Evolutionary conservation across 1,140 invertebrate genomes (phyloP).

Genomic region (Drosophila truncata): DNA sequence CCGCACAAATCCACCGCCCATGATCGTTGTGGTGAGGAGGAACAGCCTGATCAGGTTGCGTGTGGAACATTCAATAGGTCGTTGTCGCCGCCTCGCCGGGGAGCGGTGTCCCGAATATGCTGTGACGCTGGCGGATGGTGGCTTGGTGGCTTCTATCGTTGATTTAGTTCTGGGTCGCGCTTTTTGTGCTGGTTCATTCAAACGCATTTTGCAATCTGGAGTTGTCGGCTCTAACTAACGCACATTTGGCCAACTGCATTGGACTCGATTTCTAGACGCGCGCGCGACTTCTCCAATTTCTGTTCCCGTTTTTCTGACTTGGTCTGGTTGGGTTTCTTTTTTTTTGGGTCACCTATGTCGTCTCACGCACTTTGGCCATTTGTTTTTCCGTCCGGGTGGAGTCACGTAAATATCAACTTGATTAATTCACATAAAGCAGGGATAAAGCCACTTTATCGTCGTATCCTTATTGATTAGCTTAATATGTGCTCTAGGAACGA

Average conservation of each 20-base stretch:
- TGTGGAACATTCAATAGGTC: slow-evolving; percentile 54
- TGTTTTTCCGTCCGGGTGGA: slow-evolving; percentile 24
- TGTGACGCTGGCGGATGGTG: background rate
- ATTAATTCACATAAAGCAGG: slow-evolving; percentile 44
- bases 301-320: slow-evolving; percentile 1
- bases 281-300: slow-evolving; percentile 8
- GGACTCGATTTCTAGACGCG: slow-evolving; percentile 49
- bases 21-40: slow-evolving; percentile 64
- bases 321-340: background rate
- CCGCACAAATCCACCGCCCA: slow-evolving; percentile 46
- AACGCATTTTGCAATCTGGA: slow-evolving; percentile 77
- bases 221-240: slow-evolving; percentile 72
- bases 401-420: slow-evolving; percentile 49
- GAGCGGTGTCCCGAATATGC: slow-evolving; percentile 17
- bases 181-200: slow-evolving; percentile 70
- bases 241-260: slow-evolving; percentile 80
- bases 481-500: slow-evolving; percentile 43
- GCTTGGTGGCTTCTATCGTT: slow-evolving; percentile 23
- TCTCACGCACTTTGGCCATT: slow-evolving; percentile 53
- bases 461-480: slow-evolving; percentile 45
- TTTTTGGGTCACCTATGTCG: slow-evolving; percentile 43
- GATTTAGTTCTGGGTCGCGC: slow-evolving; percentile 52
- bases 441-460: slow-evolving; percentile 23
- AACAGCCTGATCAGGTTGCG: slow-evolving; percentile 67
- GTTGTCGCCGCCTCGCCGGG: slow-evolving; percentile 18